These are phyloP conservation scores for Graphium colonna DNA, from an alignment of 2,888 invertebrate genomes.

Conservation along the genomic window DNA sequence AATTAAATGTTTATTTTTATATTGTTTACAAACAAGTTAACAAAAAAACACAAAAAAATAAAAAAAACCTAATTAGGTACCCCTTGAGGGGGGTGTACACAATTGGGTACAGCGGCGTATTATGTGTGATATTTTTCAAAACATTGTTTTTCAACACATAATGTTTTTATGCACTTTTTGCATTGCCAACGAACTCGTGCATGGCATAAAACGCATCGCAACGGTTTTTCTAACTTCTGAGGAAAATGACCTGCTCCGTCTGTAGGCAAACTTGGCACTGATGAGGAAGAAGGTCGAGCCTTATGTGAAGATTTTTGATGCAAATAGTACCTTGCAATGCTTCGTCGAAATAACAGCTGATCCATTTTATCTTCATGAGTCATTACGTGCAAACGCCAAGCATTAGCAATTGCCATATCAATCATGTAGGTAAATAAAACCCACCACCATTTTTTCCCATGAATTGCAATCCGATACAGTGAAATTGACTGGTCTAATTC, in stretches of 20 bases:
- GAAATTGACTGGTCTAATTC: too few relatives aligned
- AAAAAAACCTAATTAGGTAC: too few relatives aligned
- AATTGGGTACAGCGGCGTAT: too few relatives aligned
- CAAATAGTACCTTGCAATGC: not conserved
- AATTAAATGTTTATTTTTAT: too few relatives aligned
- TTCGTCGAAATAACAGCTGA: slow-evolving; percentile 4
- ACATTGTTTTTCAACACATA: slow-evolving; percentile 5
- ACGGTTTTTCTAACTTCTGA: not conserved
- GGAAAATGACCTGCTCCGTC: too few relatives aligned
- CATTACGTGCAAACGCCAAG: not conserved
- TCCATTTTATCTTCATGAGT: not conserved
- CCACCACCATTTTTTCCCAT: too few relatives aligned
- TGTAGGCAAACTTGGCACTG: too few relatives aligned
- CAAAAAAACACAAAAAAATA: too few relatives aligned
- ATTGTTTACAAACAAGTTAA: too few relatives aligned
- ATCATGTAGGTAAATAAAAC: slow-evolving; percentile 1
- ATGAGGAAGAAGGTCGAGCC: too few relatives aligned
- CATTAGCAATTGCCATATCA: slow-evolving; percentile 1
- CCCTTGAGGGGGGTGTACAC: too few relatives aligned
- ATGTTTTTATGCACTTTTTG: slow-evolving; percentile 4
- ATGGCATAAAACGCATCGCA: not conserved
- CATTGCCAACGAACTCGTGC: not conserved
- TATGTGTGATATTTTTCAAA: not conserved
- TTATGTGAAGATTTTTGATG: not conserved
- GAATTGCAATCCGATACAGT: too few relatives aligned